phyloP scores from a whole-genome alignment of 2,797 vertebrate genomes.

The Trachops cirrhosus region DNA sequence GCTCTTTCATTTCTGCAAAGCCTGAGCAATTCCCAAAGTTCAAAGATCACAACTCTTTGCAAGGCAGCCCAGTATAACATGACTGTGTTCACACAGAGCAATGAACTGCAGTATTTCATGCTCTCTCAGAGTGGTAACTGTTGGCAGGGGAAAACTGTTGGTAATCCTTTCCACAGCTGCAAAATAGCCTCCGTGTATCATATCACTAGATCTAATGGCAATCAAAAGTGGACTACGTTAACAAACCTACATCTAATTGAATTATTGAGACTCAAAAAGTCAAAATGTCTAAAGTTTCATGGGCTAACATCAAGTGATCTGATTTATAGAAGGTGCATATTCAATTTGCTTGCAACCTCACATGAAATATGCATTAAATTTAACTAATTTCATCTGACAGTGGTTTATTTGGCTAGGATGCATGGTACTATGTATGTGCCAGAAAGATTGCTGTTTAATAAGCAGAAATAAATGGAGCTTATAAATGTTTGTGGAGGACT shows the following conservation, averaged over 20 bases:
- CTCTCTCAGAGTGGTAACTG: constrained; percentile 77
- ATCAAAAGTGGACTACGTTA: constrained; percentile 53
- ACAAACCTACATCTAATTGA: constrained; percentile 37
- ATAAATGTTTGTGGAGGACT: constrained; percentile 80
- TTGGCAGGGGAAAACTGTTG: constrained; percentile 79
- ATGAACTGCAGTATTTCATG: constrained; percentile 66
- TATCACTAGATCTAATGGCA: constrained; percentile 63
- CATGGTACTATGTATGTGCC: constrained; percentile 61
- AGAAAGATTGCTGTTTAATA: constrained; percentile 75
- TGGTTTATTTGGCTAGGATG: constrained; percentile 67
- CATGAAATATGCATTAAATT: constrained; percentile 25
- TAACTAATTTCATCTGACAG: constrained; percentile 68
- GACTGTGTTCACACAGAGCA: constrained; percentile 62
- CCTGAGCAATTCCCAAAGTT: constrained; percentile 54
- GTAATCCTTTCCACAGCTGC: constrained; percentile 83
- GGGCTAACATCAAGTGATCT: constrained; percentile 42
- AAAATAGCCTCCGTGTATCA: constrained; percentile 80
- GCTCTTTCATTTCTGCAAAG: constrained; percentile 25
- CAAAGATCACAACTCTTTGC: constrained; percentile 73
- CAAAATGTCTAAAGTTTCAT: constrained; percentile 11
- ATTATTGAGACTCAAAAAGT: constrained; percentile 45
- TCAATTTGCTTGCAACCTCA: constrained; percentile 11
- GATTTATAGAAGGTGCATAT: constrained; percentile 40
- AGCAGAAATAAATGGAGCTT: constrained; percentile 70
- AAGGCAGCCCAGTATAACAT: constrained; percentile 73